A percentile compares a stretch with the other conserved stretches of the same genome.
Conservation (phyloP, 2,797 vertebrate genomes). For the Mallotus villosus region DNA sequence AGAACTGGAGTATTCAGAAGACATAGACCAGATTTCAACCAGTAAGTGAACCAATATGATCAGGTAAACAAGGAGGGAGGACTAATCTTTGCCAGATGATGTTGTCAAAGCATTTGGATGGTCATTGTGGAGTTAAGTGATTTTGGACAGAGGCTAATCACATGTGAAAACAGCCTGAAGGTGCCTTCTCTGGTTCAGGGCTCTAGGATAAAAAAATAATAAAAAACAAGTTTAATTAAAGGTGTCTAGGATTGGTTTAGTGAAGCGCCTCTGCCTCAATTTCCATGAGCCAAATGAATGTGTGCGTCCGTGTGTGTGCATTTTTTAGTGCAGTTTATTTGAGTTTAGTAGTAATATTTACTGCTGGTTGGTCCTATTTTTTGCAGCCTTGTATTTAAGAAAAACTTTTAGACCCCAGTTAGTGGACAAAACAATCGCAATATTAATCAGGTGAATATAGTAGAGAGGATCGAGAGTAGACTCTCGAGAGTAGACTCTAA, state of each 20-base stretch:
- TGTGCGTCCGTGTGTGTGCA: constrained; percentile 10
- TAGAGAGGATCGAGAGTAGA: no score
- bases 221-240: constrained; percentile 58
- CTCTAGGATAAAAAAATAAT: constrained; percentile 61
- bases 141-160: constrained; percentile 68
- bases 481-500: no score
- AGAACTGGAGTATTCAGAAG: background rate
- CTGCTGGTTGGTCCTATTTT: no score
- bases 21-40: constrained; percentile 19
- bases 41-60: constrained; percentile 21
- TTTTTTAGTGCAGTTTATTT: background rate
- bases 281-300: background rate
- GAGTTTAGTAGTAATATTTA: no score
- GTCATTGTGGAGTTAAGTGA: constrained; percentile 57
- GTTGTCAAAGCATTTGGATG: constrained; percentile 45
- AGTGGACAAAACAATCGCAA: no score
- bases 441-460: no score
- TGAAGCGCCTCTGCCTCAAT: constrained; percentile 21
- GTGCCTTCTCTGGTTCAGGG: constrained; percentile 59
- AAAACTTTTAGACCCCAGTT: no score
- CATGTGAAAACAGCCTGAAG: constrained; percentile 67
- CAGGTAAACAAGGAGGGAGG: constrained; percentile 43
- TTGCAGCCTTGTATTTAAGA: no score
- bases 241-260: constrained; percentile 59
- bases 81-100: constrained; percentile 60